phyloP scores from a whole-genome alignment of 2,888 invertebrate species.

The Aplocera efformata region DNA sequence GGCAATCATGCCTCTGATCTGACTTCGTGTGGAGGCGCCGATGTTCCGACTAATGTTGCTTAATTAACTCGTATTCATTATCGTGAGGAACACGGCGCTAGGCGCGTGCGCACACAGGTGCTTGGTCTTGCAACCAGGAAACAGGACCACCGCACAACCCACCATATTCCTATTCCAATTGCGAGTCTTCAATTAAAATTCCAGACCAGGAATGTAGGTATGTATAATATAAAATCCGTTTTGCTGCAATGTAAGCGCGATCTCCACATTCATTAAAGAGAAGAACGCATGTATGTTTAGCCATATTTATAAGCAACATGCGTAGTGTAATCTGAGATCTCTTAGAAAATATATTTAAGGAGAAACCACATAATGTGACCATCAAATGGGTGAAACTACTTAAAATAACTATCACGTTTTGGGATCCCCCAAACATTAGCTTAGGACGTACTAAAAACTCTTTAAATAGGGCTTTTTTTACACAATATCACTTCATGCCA shows the following conservation, averaged over 20 bases:
- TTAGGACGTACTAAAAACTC: not conserved
- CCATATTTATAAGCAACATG: conserved; percentile 12
- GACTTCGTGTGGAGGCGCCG: conserved; percentile 72
- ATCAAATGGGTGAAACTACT: no score
- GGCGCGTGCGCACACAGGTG: conserved; percentile 57
- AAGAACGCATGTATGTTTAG: conserved; percentile 12
- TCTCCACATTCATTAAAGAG: conserved; percentile 11
- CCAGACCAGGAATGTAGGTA: conserved; percentile 14
- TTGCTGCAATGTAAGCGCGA: conserved; percentile 13
- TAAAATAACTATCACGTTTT: no score
- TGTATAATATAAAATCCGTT: conserved; percentile 9
- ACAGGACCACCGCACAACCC: conserved; percentile 40
- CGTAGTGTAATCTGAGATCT: no score
- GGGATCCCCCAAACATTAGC: no score
- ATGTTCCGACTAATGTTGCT: conserved; percentile 72
- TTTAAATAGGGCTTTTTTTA: conserved; percentile 1
- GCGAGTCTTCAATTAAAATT: conserved; percentile 29
- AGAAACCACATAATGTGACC: no score
- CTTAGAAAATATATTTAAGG: no score
- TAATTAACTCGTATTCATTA: conserved; percentile 80
- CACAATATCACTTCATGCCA: conserved; percentile 17
- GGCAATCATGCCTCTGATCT: conserved; percentile 58
- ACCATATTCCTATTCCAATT: conserved; percentile 34
- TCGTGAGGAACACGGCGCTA: conserved; percentile 48
- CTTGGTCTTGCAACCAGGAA: conserved; percentile 34